Evolutionary conservation across 2,888 invertebrate species (phyloP).

Genomic region (Steromphala cineraria): DNA sequence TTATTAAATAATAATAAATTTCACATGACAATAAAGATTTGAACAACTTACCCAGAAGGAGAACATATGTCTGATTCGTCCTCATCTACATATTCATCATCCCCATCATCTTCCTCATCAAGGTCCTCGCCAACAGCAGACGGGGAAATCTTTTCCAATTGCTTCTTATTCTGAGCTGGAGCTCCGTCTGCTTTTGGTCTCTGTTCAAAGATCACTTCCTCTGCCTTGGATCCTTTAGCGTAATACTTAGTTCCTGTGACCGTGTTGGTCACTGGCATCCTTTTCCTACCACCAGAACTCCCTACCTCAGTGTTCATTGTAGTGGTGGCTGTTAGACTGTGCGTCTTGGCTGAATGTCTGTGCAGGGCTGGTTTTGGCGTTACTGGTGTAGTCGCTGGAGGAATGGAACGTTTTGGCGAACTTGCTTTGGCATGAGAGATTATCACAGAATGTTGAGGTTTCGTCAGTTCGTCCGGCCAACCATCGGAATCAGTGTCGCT

Average conservation of each 20-base stretch:
- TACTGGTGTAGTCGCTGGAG: not conserved
- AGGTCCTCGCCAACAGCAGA: not conserved
- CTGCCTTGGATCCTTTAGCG: slow-evolving; percentile 56
- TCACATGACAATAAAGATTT: too few relatives aligned
- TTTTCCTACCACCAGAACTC: slow-evolving; percentile 8
- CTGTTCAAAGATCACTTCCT: slow-evolving; percentile 53
- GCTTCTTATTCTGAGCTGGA: slow-evolving; percentile 37
- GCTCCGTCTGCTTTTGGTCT: slow-evolving; percentile 63
- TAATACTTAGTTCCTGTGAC: slow-evolving; percentile 54
- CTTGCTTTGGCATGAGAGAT: not conserved
- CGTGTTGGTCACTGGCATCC: slow-evolving; percentile 40
- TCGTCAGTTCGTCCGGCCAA: not conserved
- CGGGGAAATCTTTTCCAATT: slow-evolving; percentile 26
- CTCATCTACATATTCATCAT: slow-evolving; percentile 45
- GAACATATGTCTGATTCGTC: slow-evolving; percentile 42
- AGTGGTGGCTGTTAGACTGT: slow-evolving; percentile 24
- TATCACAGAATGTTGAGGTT: not conserved
- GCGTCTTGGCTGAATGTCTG: not conserved
- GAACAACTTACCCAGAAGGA: slow-evolving; percentile 38
- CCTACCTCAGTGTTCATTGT: slow-evolving; percentile 23
- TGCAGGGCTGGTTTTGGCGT: not conserved
- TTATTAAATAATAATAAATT: too few relatives aligned
- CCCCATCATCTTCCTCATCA: slow-evolving; percentile 36
- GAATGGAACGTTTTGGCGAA: not conserved
- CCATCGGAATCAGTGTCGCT: slow-evolving; percentile 18